A percentile compares a stretch with the other conserved stretches of the same genome.
phyloP scores from a whole-genome alignment of 2,888 invertebrate species.

The Parnassius apollo region DNA sequence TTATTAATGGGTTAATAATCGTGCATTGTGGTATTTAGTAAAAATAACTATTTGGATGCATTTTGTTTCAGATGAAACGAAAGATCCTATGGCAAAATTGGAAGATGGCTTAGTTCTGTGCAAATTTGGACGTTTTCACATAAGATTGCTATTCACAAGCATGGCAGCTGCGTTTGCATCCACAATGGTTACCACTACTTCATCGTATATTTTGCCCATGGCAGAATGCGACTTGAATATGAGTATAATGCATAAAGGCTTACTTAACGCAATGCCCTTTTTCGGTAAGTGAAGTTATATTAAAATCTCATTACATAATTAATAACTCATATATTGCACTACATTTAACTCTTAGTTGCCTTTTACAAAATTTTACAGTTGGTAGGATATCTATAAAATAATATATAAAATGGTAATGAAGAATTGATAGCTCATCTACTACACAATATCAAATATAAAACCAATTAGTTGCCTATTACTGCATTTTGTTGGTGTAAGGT shows the following conservation, averaged over 20 bases:
- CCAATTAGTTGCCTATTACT: too few species aligned
- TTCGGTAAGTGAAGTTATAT: conserved; percentile 41
- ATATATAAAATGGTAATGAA: neutral
- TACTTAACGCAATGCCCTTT: conserved; percentile 53
- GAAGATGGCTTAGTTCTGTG: conserved; percentile 51
- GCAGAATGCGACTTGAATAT: conserved; percentile 57
- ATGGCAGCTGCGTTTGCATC: conserved; percentile 44
- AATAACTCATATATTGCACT: too few species aligned
- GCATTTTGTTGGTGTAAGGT: too few species aligned
- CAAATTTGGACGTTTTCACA: conserved; percentile 53
- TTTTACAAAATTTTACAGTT: too few species aligned
- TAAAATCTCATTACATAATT: too few species aligned
- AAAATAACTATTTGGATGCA: neutral
- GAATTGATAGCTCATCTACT: neutral
- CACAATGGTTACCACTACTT: conserved; percentile 46
- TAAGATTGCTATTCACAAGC: conserved; percentile 43
- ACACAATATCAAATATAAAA: too few species aligned
- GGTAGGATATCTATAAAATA: too few species aligned
- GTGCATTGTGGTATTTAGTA: neutral
- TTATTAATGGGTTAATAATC: too few species aligned
- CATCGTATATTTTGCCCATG: conserved; percentile 52
- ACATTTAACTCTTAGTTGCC: too few species aligned
- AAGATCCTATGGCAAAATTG: conserved; percentile 48
- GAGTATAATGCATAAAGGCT: conserved; percentile 52
- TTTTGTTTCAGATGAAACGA: conserved; percentile 27